Evolutionary conservation across 2,888 invertebrate species (phyloP), one percentile per base, ranked within the genome.

Genomic region (Diaperis boleti): DNA sequence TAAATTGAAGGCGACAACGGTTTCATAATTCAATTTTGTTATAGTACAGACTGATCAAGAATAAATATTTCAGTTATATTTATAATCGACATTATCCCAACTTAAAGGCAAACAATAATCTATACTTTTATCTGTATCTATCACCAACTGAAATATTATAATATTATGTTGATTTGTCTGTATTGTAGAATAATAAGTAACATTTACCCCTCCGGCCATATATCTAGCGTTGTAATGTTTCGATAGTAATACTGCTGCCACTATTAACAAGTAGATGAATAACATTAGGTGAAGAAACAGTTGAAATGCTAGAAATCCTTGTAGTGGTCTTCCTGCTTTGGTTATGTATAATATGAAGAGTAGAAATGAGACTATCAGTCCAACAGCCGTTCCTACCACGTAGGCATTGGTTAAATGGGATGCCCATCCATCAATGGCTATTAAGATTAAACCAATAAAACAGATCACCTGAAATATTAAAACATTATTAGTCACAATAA

Each of bases 201-300:
- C 18, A 42, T 47, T 60, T 59, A 65, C 65, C 35, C 62, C 65
- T 15, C 60, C 63, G 17, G 65, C 65, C 35, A 33, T 47, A 8
- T 37, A 56, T 50, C 52, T 20, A 22, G 42, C 39, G 15, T 31
- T 22, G n/a, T 45, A 45, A 26, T 52, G 10, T 22, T 61, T 59
- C 4, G 59, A 59, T 26, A 69, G 22, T 8, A 67, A 29, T 6
- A 69, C 47, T 7, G 69, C 49, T 0, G 69, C 65, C 1, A 63
- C 56, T 4, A 62, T 44, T 33, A 62, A 37, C 54, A 69, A 59
- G 45, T 69, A 69, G 10, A 69, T 15, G 47, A 67, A 61, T 52
- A 63, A 65, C 14, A 57, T n/a, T 22, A 62, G 6, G 35, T 69
- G 52, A 29, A 64, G 63, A 56, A 67, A 69, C 2, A 60, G 13